Evolutionary conservation across 1,140 invertebrate genomes (phyloP), one percentile per base, ranked within the genome.

Genomic region (Eurosta solidaginis): DNA sequence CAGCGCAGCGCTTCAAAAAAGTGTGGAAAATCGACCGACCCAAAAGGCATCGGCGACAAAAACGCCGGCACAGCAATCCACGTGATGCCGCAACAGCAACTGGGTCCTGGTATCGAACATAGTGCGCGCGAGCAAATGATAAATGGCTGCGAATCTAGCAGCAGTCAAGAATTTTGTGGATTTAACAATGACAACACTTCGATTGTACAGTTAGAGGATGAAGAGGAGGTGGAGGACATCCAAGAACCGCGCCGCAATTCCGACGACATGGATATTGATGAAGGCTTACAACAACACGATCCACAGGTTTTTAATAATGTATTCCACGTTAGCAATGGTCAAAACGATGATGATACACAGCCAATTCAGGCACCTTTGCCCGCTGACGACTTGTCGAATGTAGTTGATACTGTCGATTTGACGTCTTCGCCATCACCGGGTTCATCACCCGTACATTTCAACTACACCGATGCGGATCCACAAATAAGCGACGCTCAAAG

Each of bases 191-290:
- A 78, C 27, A 68, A 68, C 50, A 12, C 63, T 27, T 9, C 42
- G 14, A 25, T 59, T 25, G 40, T 42, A n/a, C 22, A 17, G 33
- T 3, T 14, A 47, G 4, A 22, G 33, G 44, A 12, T 42, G 59
- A n/a, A 9, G 44, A n/a, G n/a, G n/a, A n/a, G 9, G 25, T 25
- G 40, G 68, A 74, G n/a, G 49, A 22, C 14, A 27, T 74, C 17
- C 12, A 22, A 17, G 63, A 77, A 17, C 74, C 49, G 10, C 83
- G 84, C 17, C 81, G 84, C 40, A 83, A 85, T 78, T 86, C 85
- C 1, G 85, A 86, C 59, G 85, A 87, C 78, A 87, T 87, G 85
- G 85, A 86, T n/a, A 87, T 87, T 22, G 85, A 87, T 77, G 84
- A 85, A 79, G 79, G 82, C 36, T 50, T 87, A 6, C 82, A 84